Evolutionary conservation across 2,797 vertebrate species (phyloP).

Genomic region (Anableps anableps): DNA sequence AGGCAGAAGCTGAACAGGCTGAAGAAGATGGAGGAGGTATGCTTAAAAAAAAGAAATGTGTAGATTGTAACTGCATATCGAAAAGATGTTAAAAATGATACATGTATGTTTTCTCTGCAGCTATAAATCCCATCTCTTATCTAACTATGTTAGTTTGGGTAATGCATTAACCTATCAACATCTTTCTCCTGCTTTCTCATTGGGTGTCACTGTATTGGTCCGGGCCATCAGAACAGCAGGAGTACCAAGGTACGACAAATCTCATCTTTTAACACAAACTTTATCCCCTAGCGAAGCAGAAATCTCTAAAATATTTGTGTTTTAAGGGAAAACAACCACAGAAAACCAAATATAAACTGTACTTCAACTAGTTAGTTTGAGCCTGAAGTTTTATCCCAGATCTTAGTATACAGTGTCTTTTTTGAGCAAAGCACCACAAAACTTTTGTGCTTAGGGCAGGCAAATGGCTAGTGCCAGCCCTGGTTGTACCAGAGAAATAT

Average conservation of each 20-base stretch:
- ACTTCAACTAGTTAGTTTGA: neutral
- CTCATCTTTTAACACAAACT: neutral
- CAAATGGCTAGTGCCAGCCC: too few species aligned
- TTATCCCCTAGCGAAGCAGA: neutral
- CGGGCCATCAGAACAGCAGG: constrained; percentile 67
- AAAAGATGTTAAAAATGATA: neutral
- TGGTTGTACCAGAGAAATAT: neutral
- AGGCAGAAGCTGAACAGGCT: constrained; percentile 22
- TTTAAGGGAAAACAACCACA: neutral
- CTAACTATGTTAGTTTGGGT: neutral
- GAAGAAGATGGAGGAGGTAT: constrained; percentile 65
- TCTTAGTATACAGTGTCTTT: neutral
- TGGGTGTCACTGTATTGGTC: constrained; percentile 33
- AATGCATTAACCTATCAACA: constrained; percentile 25
- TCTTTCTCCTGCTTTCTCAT: constrained; percentile 20
- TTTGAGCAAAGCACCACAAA: neutral
- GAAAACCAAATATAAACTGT: neutral
- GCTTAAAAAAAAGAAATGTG: neutral
- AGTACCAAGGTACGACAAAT: constrained; percentile 71
- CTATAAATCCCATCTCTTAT: neutral
- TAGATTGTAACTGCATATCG: too few species aligned
- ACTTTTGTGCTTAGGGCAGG: too few species aligned
- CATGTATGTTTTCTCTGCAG: neutral
- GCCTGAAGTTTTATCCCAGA: neutral
- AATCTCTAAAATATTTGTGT: neutral